Evolutionary conservation across 2,797 vertebrate species (phyloP), one percentile per base, ranked within the genome.

Genomic region (Sebastes nivosus): DNA sequence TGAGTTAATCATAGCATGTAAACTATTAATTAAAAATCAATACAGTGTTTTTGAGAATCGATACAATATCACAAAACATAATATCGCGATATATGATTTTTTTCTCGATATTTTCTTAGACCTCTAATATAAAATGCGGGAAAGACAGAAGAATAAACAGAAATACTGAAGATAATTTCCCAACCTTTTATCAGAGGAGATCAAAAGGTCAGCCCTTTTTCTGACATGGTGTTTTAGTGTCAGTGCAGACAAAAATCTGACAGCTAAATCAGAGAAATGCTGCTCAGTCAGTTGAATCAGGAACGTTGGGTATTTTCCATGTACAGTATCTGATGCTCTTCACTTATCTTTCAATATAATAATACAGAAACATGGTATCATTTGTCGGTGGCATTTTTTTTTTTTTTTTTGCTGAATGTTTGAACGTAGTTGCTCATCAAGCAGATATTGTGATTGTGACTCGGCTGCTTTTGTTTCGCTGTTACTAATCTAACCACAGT

Each of bases 271-370:
- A 32, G 18, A 59, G 20, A 72, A 65, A 70, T 72, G 29, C 11
- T 29, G 20, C 46, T 70, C 11, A 2, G 54, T 57, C 24, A 34
- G 24, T 67, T 55, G n/a, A 67, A 38, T 71, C 8, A 61, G n/a
- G 4, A 58, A 58, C 10, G n/a, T n/a, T 64, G 59, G 67, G 72
- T 79, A 57, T 81, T 83, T 86, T 77, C 32, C 29, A 20, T 0
- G 9, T 2, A n/a, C 30, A 67, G 13, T 18, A 32, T 74, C 22
- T 75, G 55, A 72, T 74, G 50, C 22, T 12, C 2, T 67, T 72
- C 2, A 18, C 13, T 36, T n/a, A 52, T 77, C 70, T 57, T 4
- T 64, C 27, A 61, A n/a, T 67, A 25, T 1, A 9, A 24, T 24
- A 77, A 6, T 2, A 13, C 11, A 75, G 16, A 70, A 42, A 18